Percentiles rank a stretch among this genome's conserved stretches.
Conservation (phyloP, 2,888 invertebrate genomes). For the Melieria crassipennis region DNA sequence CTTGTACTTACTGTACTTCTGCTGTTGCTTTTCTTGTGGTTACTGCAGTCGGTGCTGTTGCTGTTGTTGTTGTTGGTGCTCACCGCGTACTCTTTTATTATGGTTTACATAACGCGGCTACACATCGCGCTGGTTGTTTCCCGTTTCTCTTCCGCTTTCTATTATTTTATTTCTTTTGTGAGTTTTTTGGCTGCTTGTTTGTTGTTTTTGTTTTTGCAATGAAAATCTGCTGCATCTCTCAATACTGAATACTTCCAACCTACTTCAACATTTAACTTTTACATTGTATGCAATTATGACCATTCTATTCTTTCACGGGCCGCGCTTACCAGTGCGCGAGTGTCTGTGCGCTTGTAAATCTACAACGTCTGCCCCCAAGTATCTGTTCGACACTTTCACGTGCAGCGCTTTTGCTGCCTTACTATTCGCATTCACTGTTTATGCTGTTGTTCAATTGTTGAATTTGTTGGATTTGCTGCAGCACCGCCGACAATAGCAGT, state of each 20-base stretch:
- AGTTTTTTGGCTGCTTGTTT: background rate
- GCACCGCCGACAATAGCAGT: background rate
- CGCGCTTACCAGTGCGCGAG: background rate
- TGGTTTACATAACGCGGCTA: conserved; percentile 5
- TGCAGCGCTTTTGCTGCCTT: background rate
- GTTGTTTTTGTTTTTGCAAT: background rate
- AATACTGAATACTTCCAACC: background rate
- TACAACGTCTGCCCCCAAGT: background rate
- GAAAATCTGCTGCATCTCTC: background rate
- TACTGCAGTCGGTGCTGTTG: conserved; percentile 4
- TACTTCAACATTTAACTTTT: no score
- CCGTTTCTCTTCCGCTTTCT: background rate
- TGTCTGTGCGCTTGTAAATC: background rate
- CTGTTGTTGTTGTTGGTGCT: conserved; percentile 1
- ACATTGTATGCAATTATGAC: no score
- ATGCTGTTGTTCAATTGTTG: background rate
- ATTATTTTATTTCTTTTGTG: background rate
- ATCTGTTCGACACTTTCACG: background rate
- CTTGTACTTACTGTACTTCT: conserved; percentile 3
- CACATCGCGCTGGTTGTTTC: background rate
- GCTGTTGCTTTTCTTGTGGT: conserved; percentile 15
- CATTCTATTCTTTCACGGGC: no score
- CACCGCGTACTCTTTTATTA: conserved; percentile 4
- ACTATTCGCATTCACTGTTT: background rate
- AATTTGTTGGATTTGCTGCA: background rate